Conservation (phyloP, 2,888 invertebrate species). For the Synergus japonicus region DNA sequence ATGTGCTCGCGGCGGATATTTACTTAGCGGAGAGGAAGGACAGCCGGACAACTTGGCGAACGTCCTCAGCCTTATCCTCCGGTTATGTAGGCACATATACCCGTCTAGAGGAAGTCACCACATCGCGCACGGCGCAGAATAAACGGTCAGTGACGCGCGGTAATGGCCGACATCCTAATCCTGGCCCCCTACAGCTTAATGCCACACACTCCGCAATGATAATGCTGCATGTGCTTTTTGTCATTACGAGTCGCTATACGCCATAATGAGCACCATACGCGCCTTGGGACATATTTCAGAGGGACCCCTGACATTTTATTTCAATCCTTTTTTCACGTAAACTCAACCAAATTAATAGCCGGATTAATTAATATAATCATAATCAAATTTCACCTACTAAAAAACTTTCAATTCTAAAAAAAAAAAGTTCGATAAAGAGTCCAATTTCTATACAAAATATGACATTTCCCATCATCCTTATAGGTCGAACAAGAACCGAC, state of each 20-base stretch:
- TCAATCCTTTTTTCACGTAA: constrained; percentile 18
- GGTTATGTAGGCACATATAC: constrained; percentile 66
- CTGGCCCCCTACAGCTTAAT: constrained; percentile 76
- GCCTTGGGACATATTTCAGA: constrained; percentile 26
- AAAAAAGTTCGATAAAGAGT: no score
- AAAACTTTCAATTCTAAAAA: no score
- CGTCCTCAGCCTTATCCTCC: constrained; percentile 67
- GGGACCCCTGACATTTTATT: constrained; percentile 47
- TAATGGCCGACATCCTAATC: constrained; percentile 78
- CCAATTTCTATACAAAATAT: no score
- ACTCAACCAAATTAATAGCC: background rate
- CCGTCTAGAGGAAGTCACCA: constrained; percentile 75
- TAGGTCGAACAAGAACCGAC: no score
- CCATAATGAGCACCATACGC: constrained; percentile 65
- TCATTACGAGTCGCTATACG: constrained; percentile 67
- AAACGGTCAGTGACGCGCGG: constrained; percentile 77
- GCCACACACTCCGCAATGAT: constrained; percentile 71
- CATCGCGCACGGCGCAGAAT: constrained; percentile 72
- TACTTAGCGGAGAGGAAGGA: constrained; percentile 42
- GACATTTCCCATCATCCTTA: no score
- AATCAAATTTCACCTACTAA: no score
- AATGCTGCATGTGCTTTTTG: constrained; percentile 73
- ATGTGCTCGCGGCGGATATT: constrained; percentile 15
- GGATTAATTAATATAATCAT: no score
- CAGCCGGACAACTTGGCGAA: constrained; percentile 61